These are phyloP conservation scores for Medauroidea extradentata DNA, from an alignment of 1,140 invertebrate species.

Conservation along the genomic window DNA sequence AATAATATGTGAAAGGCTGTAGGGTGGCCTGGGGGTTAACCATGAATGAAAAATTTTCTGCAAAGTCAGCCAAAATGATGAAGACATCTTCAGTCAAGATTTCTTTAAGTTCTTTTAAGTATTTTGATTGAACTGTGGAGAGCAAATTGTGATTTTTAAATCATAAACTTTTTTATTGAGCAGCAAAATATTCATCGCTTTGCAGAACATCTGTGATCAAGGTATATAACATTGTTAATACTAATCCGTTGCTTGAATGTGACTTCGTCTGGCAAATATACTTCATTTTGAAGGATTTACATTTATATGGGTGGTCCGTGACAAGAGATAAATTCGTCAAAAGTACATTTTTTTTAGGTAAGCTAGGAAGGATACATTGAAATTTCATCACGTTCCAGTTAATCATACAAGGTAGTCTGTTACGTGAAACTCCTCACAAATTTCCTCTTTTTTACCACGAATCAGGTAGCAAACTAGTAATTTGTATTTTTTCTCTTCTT, in stretches of 20 bases:
- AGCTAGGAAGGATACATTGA: too few relatives aligned
- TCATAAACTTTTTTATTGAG: background rate
- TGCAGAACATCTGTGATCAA: slow-evolving; percentile 9
- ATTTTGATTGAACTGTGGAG: slow-evolving; percentile 21
- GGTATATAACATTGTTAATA: slow-evolving; percentile 3
- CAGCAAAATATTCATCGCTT: too few relatives aligned
- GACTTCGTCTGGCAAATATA: slow-evolving; percentile 8
- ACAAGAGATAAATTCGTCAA: too few relatives aligned
- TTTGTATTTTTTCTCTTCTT: too few relatives aligned
- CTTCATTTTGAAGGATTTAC: background rate
- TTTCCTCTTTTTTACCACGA: too few relatives aligned
- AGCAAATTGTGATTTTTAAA: slow-evolving; percentile 21
- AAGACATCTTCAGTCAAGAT: background rate
- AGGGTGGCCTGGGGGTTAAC: slow-evolving; percentile 32
- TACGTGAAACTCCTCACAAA: too few relatives aligned
- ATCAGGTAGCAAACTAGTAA: too few relatives aligned
- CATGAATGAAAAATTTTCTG: slow-evolving; percentile 35
- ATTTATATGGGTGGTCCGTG: too few relatives aligned
- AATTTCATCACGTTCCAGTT: too few relatives aligned
- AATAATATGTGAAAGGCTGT: slow-evolving; percentile 27
- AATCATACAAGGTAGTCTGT: too few relatives aligned
- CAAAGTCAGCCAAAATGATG: slow-evolving; percentile 30
- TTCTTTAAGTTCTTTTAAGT: slow-evolving; percentile 21
- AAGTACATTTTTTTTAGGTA: too few relatives aligned
- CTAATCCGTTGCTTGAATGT: slow-evolving; percentile 13